These are phyloP conservation scores for Notothenia rossii DNA, from an alignment of 2,113 vertebrate species.

Conservation along the genomic window DNA sequence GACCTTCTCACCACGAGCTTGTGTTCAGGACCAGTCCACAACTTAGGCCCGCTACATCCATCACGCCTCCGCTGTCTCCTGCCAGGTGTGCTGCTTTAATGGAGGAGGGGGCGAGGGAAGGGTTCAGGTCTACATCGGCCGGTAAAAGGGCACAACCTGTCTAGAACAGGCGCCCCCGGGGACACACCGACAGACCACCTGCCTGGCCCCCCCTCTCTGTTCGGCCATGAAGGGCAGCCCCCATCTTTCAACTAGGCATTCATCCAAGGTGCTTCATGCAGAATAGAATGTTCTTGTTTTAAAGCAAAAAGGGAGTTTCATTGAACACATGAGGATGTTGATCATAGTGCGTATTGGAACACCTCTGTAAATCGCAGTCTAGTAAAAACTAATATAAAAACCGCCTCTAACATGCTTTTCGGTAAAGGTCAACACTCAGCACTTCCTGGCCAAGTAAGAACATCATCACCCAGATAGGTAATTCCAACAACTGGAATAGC, in stretches of 20 bases:
- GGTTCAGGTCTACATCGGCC: constrained; percentile 14
- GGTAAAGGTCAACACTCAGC: too few species aligned
- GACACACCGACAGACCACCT: constrained; percentile 31
- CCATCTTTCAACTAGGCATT: constrained; percentile 19
- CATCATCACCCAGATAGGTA: too few species aligned
- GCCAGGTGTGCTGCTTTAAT: constrained; percentile 39
- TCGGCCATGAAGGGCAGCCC: constrained; percentile 38
- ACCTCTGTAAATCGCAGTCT: neutral
- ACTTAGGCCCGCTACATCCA: constrained; percentile 21
- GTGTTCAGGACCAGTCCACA: constrained; percentile 11
- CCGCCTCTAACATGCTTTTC: too few species aligned
- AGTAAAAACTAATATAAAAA: neutral
- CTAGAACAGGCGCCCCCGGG: constrained; percentile 31
- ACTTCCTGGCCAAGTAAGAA: too few species aligned
- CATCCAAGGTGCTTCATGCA: neutral
- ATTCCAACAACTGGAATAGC: too few species aligned
- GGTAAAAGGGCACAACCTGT: constrained; percentile 30
- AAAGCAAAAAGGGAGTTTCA: neutral
- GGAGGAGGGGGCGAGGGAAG: neutral
- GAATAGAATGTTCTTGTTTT: neutral
- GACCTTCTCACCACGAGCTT: constrained; percentile 18
- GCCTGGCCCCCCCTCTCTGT: constrained; percentile 7
- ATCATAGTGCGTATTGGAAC: neutral
- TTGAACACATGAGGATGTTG: neutral
- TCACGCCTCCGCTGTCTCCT: constrained; percentile 22